Evolutionary conservation across 1,140 invertebrate species (phyloP), one percentile per base, ranked within the genome.

Genomic region (Drosophila sp.): DNA sequence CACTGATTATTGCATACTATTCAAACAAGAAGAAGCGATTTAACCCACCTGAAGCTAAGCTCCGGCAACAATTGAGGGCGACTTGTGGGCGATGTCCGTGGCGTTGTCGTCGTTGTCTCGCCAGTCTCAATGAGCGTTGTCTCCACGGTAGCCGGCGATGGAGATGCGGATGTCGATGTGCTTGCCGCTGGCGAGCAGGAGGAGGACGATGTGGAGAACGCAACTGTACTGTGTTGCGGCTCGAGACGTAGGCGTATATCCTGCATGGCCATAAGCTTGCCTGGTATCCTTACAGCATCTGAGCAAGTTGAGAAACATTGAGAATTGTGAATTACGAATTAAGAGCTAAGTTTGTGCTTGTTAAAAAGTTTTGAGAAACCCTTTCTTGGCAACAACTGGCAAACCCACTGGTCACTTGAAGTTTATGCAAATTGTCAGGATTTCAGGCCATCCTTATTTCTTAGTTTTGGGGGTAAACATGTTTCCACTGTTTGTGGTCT

Each of bases 201-300:
- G 7, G 50, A 9, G 7, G 45, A 48, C 21, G 75, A 34, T 14
- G 61, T 41, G 71, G 72, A 50, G 41, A 79, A 89, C 43, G 72
- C 87, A 64, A 70, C 82, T 72, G 78, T 89, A 62, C 56, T 89
- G 62, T 78, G 83, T 63, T 84, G 84, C 78, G 87, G 84, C 71
- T 89, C 84, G 51, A 89, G 74, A 53, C 87, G 80, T 71, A 89
- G 69, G 62, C 86, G 81, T 79, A 89, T 89, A 80, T 89, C 86
- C 86, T 89, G 86, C 86, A 89, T 89, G 77, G 78, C 78, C 82
- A 76, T 79, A 18, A 43, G 41, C 18, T 40, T 25, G 14, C n/a
- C 9, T 8, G 13, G 18, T 62, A 25, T 50, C 36, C 51, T 67
- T 66, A 86, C 14, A 62, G 65, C 81, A 86, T 86, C 81, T 86